These are phyloP conservation scores for Pseudobourletiella spinata DNA, from an alignment of 1,140 invertebrate species.

Conservation along the genomic window DNA sequence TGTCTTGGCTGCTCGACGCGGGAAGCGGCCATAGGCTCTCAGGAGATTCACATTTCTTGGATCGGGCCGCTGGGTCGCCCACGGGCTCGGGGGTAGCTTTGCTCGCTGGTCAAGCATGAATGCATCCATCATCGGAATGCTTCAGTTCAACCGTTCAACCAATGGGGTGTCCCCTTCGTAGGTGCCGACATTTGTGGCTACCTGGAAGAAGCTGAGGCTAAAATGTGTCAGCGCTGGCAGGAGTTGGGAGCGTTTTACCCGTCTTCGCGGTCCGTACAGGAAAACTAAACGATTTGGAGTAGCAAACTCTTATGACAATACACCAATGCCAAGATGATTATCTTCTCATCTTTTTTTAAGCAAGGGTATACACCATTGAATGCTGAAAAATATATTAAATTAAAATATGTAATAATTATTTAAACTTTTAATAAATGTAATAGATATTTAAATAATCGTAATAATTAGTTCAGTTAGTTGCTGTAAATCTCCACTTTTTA, in stretches of 20 bases:
- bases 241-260: constrained; percentile 75
- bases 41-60: constrained; percentile 48
- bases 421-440: background rate
- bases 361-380: too few species aligned
- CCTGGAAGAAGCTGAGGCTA: constrained; percentile 36
- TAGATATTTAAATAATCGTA: background rate
- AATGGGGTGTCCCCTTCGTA: constrained; percentile 40
- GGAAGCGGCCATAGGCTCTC: constrained; percentile 40
- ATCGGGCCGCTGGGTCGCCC: constrained; percentile 43
- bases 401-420: constrained; percentile 19
- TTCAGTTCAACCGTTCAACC: constrained; percentile 32
- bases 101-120: constrained; percentile 43
- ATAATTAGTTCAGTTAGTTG: background rate
- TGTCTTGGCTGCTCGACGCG: background rate
- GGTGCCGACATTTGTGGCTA: constrained; percentile 37
- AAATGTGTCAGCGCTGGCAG: constrained; percentile 53
- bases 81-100: constrained; percentile 44
- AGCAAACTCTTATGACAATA: too few species aligned
- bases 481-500: background rate
- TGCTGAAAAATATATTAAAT: constrained; percentile 31
- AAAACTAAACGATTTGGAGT: too few species aligned
- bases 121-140: constrained; percentile 43
- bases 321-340: too few species aligned
- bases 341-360: too few species aligned
- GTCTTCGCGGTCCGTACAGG: constrained; percentile 46